These are phyloP conservation scores for Apteryx mantelli DNA, from an alignment of 2,113 vertebrate genomes.

Conservation along the genomic window DNA sequence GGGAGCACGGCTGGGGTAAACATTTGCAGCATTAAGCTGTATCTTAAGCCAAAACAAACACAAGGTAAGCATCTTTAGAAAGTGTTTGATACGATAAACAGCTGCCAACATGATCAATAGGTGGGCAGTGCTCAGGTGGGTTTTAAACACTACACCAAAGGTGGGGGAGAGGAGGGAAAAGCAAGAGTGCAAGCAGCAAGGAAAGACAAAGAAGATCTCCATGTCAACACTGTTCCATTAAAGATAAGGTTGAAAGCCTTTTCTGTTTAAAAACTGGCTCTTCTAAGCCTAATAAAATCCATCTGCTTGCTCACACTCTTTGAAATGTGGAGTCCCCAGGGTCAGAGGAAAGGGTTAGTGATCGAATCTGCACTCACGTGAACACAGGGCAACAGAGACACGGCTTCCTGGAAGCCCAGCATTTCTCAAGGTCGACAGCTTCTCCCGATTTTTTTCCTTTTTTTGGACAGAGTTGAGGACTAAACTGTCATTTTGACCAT, in stretches of 20 bases:
- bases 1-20: background rate
- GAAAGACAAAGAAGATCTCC: background rate
- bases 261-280: background rate
- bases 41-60: slow-evolving; percentile 17
- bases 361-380: background rate
- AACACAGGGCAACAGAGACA: background rate
- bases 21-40: background rate
- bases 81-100: background rate
- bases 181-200: background rate
- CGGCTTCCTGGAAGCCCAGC: background rate
- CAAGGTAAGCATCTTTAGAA: background rate
- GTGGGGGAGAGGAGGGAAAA: background rate
- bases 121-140: background rate
- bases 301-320: background rate
- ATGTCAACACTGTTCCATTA: background rate
- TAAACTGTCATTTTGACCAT: background rate
- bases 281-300: slow-evolving; percentile 12
- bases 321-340: background rate
- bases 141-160: background rate
- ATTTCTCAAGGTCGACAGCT: background rate
- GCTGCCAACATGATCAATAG: background rate
- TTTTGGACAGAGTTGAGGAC: background rate
- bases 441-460: background rate
- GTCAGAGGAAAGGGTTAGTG: background rate
- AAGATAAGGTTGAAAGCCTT: background rate